Evolutionary conservation across 2,797 vertebrate species (phyloP), one percentile per base, ranked within the genome.

Genomic region (Heliangelus exortis): DNA sequence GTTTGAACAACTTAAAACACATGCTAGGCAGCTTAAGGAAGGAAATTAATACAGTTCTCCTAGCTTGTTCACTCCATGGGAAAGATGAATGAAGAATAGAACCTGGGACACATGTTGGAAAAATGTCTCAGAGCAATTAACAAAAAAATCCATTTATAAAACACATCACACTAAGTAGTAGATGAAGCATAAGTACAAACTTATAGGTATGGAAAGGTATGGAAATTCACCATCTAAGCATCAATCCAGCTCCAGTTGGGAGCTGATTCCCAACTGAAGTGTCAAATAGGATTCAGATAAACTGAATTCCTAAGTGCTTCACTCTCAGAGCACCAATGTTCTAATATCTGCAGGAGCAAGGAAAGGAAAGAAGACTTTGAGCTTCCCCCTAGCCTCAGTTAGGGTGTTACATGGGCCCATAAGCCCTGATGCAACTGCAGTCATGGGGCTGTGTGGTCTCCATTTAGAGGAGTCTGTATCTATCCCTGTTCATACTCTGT

Each of bases 151-250:
- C 72, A 89, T 59, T 91, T 83, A 92, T 47, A 91, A 28, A 95
- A 87, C 74, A 54, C 33, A 85, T 47, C 82, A 66, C 55, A 73
- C 79, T 71, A 67, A 84, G 89, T 90, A 95, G 80, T 83, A 96
- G 93, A 82, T 96, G 75, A 96, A 84, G 51, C 84, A 95, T 63
- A 90, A 87, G 47, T 72, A 96, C 80, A 84, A 94, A 87, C 25
- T n/a, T n/a, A n/a, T n/a, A n/a, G n/a, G n/a, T n/a, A n/a, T n/a
- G 22, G 26, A 94, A 96, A 96, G 73, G 90, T 89, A 82, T 13
- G 10, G 5, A 9, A 83, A 39, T 33, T 76, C 78, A 87, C 31
- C 87, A 84, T 1, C 23, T 17, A 93, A 96, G 72, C 89, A 77
- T 59, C 83, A 82, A 65, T 51, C 61, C 33, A 50, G 26, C 41